These are phyloP conservation scores for Nomia melanderi DNA, from an alignment of 1,140 invertebrate genomes.

Conservation along the genomic window DNA sequence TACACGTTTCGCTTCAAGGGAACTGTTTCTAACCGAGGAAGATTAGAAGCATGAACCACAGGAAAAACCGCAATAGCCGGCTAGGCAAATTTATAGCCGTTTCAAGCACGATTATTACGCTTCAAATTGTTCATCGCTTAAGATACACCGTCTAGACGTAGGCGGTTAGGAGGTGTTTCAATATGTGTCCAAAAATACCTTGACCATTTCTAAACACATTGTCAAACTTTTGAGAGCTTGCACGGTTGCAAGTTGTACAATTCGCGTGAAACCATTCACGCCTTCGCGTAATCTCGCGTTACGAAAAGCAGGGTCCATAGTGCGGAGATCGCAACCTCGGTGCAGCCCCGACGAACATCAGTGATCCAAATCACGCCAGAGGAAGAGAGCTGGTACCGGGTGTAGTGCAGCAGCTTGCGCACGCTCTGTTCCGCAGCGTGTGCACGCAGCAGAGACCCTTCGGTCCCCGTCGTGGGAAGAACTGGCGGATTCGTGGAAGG, in stretches of 20 bases:
- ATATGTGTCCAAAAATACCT: no score
- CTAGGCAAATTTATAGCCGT: no score
- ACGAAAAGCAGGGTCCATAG: slow-evolving; percentile 27
- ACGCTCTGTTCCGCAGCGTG: slow-evolving; percentile 42
- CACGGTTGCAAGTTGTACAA: no score
- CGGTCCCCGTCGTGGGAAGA: neutral
- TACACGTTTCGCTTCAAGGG: neutral
- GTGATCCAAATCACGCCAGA: slow-evolving; percentile 1
- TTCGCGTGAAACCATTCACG: slow-evolving; percentile 1
- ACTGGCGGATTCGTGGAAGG: slow-evolving; percentile 34
- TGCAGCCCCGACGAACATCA: neutral
- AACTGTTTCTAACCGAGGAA: neutral
- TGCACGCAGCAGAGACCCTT: neutral
- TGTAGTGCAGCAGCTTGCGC: slow-evolving; percentile 21
- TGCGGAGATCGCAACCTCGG: slow-evolving; percentile 33
- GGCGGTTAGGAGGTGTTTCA: no score
- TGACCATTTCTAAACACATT: no score
- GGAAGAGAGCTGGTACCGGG: neutral
- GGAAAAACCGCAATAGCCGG: neutral
- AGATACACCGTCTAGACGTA: no score
- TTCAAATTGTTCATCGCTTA: no score
- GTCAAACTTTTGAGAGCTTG: no score
- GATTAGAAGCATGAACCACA: neutral
- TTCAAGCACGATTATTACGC: no score
- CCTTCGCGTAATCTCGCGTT: no score